Conservation (phyloP, 2,113 vertebrate genomes). For the Thinocorus orbignyianus region DNA sequence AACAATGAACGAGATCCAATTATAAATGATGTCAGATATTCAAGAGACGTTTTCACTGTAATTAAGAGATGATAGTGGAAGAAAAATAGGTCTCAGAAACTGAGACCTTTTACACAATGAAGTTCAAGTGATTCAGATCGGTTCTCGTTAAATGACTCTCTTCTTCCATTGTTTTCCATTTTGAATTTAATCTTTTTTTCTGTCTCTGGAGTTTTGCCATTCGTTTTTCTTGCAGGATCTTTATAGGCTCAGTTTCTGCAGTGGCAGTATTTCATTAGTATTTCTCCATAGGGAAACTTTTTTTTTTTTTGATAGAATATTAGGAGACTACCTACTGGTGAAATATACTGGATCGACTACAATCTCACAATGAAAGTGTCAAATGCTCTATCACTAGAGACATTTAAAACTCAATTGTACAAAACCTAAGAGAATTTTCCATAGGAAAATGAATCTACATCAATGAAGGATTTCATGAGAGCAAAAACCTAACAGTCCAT, state of each 20-base stretch:
- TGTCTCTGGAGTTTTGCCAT: background rate
- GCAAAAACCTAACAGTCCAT: background rate
- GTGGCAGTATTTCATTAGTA: background rate
- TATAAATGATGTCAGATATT: background rate
- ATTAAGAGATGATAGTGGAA: background rate
- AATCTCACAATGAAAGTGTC: background rate
- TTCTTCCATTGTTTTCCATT: slow-evolving; percentile 1
- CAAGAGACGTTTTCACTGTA: background rate
- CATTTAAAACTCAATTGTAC: background rate
- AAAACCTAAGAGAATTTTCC: background rate
- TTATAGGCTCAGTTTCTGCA: background rate
- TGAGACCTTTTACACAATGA: background rate
- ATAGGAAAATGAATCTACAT: background rate
- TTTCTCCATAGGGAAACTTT: background rate
- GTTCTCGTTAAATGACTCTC: background rate
- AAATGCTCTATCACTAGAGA: background rate
- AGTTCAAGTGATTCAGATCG: slow-evolving; percentile 22
- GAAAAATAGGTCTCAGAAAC: background rate
- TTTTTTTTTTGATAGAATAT: background rate
- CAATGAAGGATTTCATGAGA: background rate
- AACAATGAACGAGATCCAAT: background rate
- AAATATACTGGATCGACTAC: background rate
- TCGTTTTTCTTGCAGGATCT: background rate
- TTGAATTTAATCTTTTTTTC: background rate
- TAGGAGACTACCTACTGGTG: background rate